phyloP scores from a whole-genome alignment of 2,888 invertebrate species.

The Periphyllus acericola region DNA sequence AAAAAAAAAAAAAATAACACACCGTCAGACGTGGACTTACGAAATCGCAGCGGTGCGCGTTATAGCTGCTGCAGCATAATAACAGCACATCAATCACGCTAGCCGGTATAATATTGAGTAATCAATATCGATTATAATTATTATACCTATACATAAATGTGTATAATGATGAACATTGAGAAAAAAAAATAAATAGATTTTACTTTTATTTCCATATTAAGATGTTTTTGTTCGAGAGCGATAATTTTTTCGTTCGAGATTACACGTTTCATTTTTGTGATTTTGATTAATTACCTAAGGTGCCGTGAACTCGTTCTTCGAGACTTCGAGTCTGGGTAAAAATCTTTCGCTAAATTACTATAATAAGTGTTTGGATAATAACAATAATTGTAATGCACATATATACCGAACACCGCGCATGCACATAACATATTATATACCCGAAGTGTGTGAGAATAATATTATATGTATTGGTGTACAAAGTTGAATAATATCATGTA shows the following conservation, averaged over 20 bases:
- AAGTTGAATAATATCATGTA: constrained; percentile 41
- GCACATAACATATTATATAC: not conserved
- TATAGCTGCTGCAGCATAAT: no score
- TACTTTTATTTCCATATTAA: not conserved
- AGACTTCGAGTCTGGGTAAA: constrained; percentile 15
- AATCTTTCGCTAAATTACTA: constrained; percentile 40
- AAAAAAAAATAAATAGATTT: not conserved
- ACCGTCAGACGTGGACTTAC: no score
- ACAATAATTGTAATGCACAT: not conserved
- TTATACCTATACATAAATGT: not conserved
- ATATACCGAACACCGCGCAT: not conserved
- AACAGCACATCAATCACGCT: not conserved
- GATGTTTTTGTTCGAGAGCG: not conserved
- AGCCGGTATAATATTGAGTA: not conserved
- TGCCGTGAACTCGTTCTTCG: constrained; percentile 38
- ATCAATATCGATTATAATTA: not conserved
- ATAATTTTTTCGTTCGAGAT: not conserved
- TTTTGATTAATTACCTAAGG: constrained; percentile 48
- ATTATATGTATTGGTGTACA: not conserved
- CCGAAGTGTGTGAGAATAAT: not conserved
- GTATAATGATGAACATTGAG: not conserved
- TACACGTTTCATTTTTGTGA: not conserved
- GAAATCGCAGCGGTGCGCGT: no score
- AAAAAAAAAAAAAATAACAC: no score
- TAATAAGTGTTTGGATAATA: not conserved